These are phyloP conservation scores for Motacilla tschutschensis DNA, from an alignment of 2,113 vertebrate genomes.

Conservation along the genomic window DNA sequence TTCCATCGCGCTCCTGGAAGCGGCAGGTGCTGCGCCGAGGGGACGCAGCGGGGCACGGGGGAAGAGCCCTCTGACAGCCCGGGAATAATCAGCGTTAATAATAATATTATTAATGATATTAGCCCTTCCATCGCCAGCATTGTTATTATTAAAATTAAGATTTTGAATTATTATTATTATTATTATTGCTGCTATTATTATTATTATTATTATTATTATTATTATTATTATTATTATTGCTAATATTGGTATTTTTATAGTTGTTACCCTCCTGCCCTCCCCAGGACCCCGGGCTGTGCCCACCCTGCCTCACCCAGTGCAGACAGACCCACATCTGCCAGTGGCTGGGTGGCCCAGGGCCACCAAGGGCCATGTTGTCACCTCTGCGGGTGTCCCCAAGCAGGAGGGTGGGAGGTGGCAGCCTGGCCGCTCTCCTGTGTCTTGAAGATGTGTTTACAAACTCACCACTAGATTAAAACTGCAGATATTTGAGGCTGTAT, in stretches of 20 bases:
- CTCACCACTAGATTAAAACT: fast-evolving
- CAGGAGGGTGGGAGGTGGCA: no score
- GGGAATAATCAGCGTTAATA: not conserved
- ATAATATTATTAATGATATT: not conserved
- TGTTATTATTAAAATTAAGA: not conserved
- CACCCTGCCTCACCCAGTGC: not conserved
- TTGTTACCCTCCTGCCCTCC: fast-evolving
- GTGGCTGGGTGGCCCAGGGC: not conserved
- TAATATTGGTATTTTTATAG: no score
- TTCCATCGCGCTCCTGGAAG: not conserved
- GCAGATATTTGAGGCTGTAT: not conserved
- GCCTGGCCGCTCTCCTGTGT: not conserved
- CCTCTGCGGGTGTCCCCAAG: not conserved
- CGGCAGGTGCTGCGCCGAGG: not conserved
- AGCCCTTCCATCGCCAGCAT: fast-evolving
- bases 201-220: no score
- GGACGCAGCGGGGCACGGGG: not conserved
- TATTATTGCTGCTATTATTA: no score
- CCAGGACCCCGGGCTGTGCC: not conserved
- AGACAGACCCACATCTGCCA: not conserved
- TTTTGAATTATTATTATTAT: not conserved
- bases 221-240: not conserved
- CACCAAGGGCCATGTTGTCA: not conserved
- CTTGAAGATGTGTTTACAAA: not conserved
- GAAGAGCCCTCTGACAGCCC: not conserved